Evolutionary conservation across 2,797 vertebrate species (phyloP), one percentile per base, ranked within the genome.

Genomic region (Champsocephalus gunnari): DNA sequence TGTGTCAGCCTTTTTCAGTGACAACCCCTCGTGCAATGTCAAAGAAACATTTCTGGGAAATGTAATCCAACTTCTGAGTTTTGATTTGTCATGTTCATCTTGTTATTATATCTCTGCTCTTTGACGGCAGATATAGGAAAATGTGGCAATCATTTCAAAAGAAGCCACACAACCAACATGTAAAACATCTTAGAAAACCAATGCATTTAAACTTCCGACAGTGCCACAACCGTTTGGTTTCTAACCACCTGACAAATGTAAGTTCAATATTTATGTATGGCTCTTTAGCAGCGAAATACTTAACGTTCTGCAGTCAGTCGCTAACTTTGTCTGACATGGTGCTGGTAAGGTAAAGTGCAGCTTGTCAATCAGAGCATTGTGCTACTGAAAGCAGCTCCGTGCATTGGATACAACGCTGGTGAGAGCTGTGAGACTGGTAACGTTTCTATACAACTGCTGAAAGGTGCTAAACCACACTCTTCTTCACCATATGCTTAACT

Each of bases 1-100:
- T 55, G 41, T 65, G 59, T 75, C 54, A 28, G 28, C 28, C 28
- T 28, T 28, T 28, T 74, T 70, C 66, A 75, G 11, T 70, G 66
- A 79, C 70, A 73, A 21, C 21, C 10, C 41, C 66, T 75, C 72
- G 60, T 80, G 45, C 34, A 34, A 55, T 19, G 71, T 72, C 72
- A 73, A 28, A 50, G 65, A 78, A 73, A 81, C 70, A 65, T 57
- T 48, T 75, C 56, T 71, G 47, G 9, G 55, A 74, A 59, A 77
- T 16, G 3, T 6, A 34, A 70, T 47, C 61, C 45, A 56, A 69
- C 43, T 43, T 70, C 54, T 47, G 56, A 28, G 58, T 34, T 11
- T 2, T 12, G 11, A 21, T 54, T 53, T 71, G 9, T 63, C 21
- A 55, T 81, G 28, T 61, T 57, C 43, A 45, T 63, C 12, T 51